Evolutionary conservation across 2,888 invertebrate species (phyloP).

Genomic region (Incurvaria masculella): DNA sequence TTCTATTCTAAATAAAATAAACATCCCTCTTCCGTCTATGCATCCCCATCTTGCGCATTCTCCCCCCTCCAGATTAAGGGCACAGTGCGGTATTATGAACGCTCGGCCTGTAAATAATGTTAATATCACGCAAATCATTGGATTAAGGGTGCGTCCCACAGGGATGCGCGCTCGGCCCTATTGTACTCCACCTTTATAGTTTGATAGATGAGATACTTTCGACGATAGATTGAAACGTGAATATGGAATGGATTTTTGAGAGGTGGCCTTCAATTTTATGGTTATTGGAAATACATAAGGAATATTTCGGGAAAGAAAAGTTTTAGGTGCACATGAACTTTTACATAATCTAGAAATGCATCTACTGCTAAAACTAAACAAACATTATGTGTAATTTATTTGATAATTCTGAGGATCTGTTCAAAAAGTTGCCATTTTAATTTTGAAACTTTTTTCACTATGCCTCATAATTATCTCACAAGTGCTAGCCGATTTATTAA

Average conservation of each 20-base stretch:
- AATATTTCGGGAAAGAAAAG: too few species aligned
- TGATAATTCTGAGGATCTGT: too few species aligned
- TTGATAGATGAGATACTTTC: neutral
- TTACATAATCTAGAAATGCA: too few species aligned
- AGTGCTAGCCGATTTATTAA: too few species aligned
- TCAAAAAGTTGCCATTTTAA: too few species aligned
- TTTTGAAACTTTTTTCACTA: too few species aligned
- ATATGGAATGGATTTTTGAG: neutral
- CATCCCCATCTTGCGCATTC: neutral
- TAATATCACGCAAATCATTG: constrained; percentile 35
- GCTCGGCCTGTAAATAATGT: neutral
- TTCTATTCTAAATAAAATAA: neutral
- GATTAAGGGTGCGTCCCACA: constrained; percentile 21
- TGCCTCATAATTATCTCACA: too few species aligned
- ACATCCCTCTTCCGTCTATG: neutral
- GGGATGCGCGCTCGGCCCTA: neutral
- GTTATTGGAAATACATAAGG: neutral
- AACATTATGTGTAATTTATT: too few species aligned
- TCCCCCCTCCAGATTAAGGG: neutral
- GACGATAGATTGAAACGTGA: neutral
- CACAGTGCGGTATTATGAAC: neutral
- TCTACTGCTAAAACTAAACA: too few species aligned
- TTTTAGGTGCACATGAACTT: too few species aligned
- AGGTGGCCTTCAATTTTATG: neutral
- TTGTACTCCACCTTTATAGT: neutral